Base-by-base conservation (phyloP, 2,888 invertebrate species). In the Plemyria rubiginata region DNA sequence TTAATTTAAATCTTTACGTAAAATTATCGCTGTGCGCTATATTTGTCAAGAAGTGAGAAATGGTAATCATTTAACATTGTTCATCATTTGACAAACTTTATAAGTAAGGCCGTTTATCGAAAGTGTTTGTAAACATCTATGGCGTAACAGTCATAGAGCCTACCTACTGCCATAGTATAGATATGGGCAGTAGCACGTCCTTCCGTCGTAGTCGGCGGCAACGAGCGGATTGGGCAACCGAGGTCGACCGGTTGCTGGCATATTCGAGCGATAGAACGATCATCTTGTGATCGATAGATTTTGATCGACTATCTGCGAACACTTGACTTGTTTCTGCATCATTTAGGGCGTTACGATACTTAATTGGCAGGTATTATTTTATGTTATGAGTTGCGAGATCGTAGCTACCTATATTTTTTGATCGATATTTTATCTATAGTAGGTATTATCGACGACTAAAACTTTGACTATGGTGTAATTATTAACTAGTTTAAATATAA, bases 181-280 rank as follows among this genome's bases (percentile, higher is more conserved):
- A 28, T 32, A n/a, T 45, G 45, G 36, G 16, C 55, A 65, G 58
- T 54, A 60, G 73, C 72, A 70, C 69, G 81, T 79, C 80, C 79
- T 81, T 81, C 82, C 76, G 79, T 67, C 67, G 60, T n/a, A n/a
- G n/a, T 56, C 41, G 41, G 43, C 54, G 62, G 54, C 58, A 48
- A 51, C 70, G 67, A 65, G 50, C 62, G 66, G 46, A 65, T 75
- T 71, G 70, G 66, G 71, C 70, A 76, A 76, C 60, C 49, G 75
- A 77, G 76, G 76, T 70, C 76, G 72, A 57, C 73, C 71, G 71
- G 73, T 74, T 60, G 54, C 43, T 43, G 49, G 29, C 32, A 45
- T 9, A 41, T 41, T 45, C 59, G 15, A 54, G 38, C 61, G 49
- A 61, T 67, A 66, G 62, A 46, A 40, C 68, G 63, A 68, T 68